These are phyloP conservation scores for Lordiphosa stackelbergi DNA, from an alignment of 1,140 invertebrate species.

Conservation along the genomic window DNA sequence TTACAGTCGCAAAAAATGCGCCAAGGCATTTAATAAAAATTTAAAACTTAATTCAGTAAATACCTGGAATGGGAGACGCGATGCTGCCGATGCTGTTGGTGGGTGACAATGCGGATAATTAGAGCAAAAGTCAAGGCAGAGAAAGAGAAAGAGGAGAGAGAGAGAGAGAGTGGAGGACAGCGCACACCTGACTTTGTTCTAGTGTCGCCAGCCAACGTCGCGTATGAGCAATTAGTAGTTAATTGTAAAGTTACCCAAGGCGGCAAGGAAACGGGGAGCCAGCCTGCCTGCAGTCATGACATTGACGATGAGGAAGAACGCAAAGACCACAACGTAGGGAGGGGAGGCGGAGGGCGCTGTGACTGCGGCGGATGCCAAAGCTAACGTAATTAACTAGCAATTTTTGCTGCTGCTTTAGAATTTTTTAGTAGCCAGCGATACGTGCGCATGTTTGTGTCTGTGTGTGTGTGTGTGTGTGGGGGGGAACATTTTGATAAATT, in stretches of 20 bases:
- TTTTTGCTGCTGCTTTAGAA: slow-evolving; percentile 66
- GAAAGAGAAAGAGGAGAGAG: slow-evolving; percentile 3
- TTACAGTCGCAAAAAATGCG: slow-evolving; percentile 66
- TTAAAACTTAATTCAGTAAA: slow-evolving; percentile 74
- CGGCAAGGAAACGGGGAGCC: slow-evolving; percentile 21
- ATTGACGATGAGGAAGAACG: slow-evolving; percentile 42
- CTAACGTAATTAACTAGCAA: slow-evolving; percentile 67
- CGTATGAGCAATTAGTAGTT: slow-evolving; percentile 74
- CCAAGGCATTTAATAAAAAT: slow-evolving; percentile 69
- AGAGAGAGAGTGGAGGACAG: slow-evolving; percentile 1
- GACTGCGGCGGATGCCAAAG: slow-evolving; percentile 30
- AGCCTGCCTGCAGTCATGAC: slow-evolving; percentile 57
- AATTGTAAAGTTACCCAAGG: slow-evolving; percentile 68
- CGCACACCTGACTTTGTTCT: slow-evolving; percentile 57
- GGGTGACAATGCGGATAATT: slow-evolving; percentile 65
- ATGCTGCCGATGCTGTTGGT: slow-evolving; percentile 1
- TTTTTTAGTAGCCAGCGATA: slow-evolving; percentile 50
- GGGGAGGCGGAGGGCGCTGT: neutral
- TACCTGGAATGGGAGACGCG: slow-evolving; percentile 18
- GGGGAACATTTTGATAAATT: slow-evolving; percentile 52
- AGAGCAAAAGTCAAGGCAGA: slow-evolving; percentile 28
- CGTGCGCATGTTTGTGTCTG: slow-evolving; percentile 9
- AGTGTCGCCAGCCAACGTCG: slow-evolving; percentile 55
- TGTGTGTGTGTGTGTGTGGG: neutral
- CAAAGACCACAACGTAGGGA: neutral